A percentile compares a stretch with the other conserved stretches of the same genome.
phyloP scores from a whole-genome alignment of 2,113 vertebrate species.

The Colius striatus region DNA sequence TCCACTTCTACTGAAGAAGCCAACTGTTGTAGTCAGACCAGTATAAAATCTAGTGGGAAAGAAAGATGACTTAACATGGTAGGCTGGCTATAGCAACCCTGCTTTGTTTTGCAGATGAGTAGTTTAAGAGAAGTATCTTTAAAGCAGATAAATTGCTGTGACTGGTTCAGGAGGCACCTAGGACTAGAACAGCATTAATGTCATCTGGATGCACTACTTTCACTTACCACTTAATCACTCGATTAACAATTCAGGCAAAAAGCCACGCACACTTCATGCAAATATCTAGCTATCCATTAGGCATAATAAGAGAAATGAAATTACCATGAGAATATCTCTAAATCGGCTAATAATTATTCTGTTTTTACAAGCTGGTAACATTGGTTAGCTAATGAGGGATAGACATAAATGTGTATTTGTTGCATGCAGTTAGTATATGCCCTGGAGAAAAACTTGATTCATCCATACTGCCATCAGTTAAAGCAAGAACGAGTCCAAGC shows the following conservation, averaged over 20 bases:
- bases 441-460: conserved; percentile 26
- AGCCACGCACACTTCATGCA: conserved; percentile 69
- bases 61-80: not conserved
- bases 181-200: conserved; percentile 43
- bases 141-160: conserved; percentile 27
- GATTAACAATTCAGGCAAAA: conserved; percentile 69
- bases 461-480: not conserved
- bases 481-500: not conserved
- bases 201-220: conserved; percentile 42
- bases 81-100: not conserved
- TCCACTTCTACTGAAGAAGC: not conserved
- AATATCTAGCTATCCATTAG: conserved; percentile 67
- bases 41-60: not conserved
- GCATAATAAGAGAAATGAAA: conserved; percentile 65
- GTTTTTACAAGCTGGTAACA: conserved; percentile 49
- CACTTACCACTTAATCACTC: conserved; percentile 59
- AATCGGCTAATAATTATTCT: conserved; percentile 64
- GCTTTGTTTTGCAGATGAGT: conserved; percentile 38
- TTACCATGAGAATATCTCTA: conserved; percentile 66
- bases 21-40: not conserved
- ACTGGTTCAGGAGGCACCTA: conserved; percentile 40
- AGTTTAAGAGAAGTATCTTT: not conserved
- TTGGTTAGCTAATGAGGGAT: conserved; percentile 26
- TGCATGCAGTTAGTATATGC: conserved; percentile 17
- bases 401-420: conserved; percentile 32